phyloP scores from a whole-genome alignment of 2,797 vertebrate genomes.

The Perodicticus potto region DNA sequence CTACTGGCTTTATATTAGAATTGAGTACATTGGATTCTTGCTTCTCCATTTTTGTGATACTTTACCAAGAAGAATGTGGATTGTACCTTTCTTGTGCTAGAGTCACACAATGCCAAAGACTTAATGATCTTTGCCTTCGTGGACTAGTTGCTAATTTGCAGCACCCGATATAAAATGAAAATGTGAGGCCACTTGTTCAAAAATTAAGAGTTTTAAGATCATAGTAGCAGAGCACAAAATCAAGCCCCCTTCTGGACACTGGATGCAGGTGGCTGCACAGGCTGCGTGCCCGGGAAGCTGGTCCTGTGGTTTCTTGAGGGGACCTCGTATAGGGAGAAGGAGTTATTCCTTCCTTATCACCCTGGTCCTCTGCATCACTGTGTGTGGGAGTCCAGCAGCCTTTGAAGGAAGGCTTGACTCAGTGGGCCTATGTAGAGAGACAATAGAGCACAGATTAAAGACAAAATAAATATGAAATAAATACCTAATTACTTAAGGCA shows the following conservation, averaged over 20 bases:
- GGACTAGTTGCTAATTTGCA: neutral
- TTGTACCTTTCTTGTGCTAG: neutral
- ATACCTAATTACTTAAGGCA: neutral
- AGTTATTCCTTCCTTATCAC: neutral
- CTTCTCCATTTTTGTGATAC: no score
- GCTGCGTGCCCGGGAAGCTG: neutral
- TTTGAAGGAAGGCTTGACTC: slow-evolving; percentile 6
- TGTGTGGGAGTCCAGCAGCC: neutral
- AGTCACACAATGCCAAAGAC: neutral
- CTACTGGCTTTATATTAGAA: no score
- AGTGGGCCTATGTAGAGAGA: neutral
- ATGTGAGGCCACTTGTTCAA: neutral
- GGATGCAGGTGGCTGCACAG: no score
- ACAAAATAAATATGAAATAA: neutral
- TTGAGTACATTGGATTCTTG: no score
- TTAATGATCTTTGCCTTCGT: neutral
- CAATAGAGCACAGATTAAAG: neutral
- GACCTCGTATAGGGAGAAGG: neutral
- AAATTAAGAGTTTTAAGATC: neutral
- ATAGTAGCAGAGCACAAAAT: neutral
- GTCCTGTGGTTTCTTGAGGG: neutral
- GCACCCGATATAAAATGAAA: neutral
- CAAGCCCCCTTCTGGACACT: neutral
- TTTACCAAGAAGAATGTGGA: no score
- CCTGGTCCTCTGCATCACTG: neutral